Percentiles rank a stretch among this genome's conserved stretches.
These are phyloP conservation scores for Hucho hucho DNA, from an alignment of 2,113 vertebrate species.

Conservation along the genomic window DNA sequence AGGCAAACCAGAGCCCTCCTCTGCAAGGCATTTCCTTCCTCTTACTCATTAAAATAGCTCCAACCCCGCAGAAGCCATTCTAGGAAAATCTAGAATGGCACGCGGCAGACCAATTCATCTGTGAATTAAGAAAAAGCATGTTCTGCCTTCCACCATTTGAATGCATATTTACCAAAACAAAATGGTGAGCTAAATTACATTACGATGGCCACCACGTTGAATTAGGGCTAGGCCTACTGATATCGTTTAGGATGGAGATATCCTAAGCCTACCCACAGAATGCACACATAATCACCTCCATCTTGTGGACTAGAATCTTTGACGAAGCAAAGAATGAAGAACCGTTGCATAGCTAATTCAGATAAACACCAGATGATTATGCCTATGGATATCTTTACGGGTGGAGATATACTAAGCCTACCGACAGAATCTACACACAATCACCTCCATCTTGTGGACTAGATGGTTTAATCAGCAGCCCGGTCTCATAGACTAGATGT, in stretches of 20 bases:
- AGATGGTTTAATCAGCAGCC: too few relatives aligned
- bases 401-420: too few relatives aligned
- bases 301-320: not conserved
- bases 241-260: too few relatives aligned
- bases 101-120: conserved; percentile 51
- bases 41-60: conserved; percentile 73
- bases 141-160: not conserved
- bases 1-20: conserved; percentile 52
- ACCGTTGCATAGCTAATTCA: conserved; percentile 22
- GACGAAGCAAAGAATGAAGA: not conserved
- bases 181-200: too few relatives aligned
- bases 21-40: conserved; percentile 78
- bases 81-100: conserved; percentile 58
- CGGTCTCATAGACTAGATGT: too few relatives aligned
- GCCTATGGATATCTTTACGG: too few relatives aligned
- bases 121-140: not conserved
- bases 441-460: too few relatives aligned
- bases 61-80: conserved; percentile 55
- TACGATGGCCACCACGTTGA: not conserved
- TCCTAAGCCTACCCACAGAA: not conserved
- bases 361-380: too few relatives aligned
- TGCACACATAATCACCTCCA: not conserved
- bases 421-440: too few relatives aligned
- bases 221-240: not conserved
- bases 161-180: not conserved